Percentiles rank a stretch among this genome's conserved stretches.
Evolutionary conservation across 2,888 invertebrate genomes (phyloP).

Genomic region (Bombylius discolor): DNA sequence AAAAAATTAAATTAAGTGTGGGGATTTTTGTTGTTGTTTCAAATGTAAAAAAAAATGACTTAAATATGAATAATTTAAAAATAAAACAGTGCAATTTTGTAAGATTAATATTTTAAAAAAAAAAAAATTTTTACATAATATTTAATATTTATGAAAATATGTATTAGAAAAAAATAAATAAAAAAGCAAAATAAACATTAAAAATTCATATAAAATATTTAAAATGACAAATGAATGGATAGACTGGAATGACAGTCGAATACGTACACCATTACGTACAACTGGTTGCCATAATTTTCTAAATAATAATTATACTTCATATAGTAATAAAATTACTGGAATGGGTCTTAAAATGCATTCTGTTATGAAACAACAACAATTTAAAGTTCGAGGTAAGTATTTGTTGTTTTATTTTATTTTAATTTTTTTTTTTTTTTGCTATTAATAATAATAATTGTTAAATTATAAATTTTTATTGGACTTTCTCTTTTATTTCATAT

Average conservation of each 20-base stretch:
- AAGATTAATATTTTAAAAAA: no score
- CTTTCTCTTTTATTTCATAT: no score
- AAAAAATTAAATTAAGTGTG: no score
- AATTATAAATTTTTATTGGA: no score
- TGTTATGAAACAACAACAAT: conserved; percentile 15
- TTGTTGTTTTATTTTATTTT: no score
- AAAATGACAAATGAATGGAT: conserved; percentile 37
- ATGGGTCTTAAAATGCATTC: conserved; percentile 16
- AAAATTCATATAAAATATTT: background rate
- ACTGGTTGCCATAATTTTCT: conserved; percentile 25
- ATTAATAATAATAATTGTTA: no score
- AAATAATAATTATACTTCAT: conserved; percentile 22
- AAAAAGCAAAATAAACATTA: background rate
- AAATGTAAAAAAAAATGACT: no score
- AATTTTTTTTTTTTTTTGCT: no score
- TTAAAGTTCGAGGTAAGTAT: conserved; percentile 16
- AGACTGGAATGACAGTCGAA: conserved; percentile 33
- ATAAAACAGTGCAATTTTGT: no score
- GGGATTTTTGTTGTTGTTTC: no score
- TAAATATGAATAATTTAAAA: no score
- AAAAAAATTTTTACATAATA: no score
- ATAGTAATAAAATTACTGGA: conserved; percentile 16
- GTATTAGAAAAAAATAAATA: background rate
- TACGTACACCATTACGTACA: conserved; percentile 27
- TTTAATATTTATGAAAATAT: background rate